Evolutionary conservation across 2,113 vertebrate genomes (phyloP), one percentile per base, ranked within the genome.

Genomic region (Mugil cephalus): DNA sequence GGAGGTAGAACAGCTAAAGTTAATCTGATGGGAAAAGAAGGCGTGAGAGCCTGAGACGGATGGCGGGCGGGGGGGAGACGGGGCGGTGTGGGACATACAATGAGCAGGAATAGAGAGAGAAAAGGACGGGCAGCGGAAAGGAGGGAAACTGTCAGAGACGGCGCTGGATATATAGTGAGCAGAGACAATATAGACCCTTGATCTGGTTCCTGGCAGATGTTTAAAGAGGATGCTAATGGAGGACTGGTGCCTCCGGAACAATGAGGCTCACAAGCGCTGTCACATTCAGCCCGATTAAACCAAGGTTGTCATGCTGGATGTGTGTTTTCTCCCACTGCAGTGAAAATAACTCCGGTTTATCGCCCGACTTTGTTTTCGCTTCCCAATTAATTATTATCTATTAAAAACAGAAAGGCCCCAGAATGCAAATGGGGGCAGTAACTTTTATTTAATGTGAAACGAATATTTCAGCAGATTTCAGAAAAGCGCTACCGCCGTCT

Each of bases 1-100:
- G 66, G 50, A 73, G 67, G 72, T 71, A 73, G 43, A 74, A 48
- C 38, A 64, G 61, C 77, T 67, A 48, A 63, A 78, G 75, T 80
- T 90, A 84, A 90, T 90, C 79, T 88, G 85, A 89, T 74, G 45
- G 45, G 75, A 88, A 65, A 84, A 51, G 66, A 82, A 74, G 54
- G 17, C 66, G 63, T 7, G 12, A 17, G 61, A 60, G 51, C 17
- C 30, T 10, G 15, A 82, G 46, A 82, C 75, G 53, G 48, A 81
- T 60, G 68, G 18, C 51, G 59, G 54, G 60, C 59, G 63, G 30
- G 58, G 17, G 17, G 10, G 34, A 6, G 36, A 47, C 69, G 17
- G 17, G 35, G 7, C 6, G 58, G 40, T 64, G 63, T 47, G 35
- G 42, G 34, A 56, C 47, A 82, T 55, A 69, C 81, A 85, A 54